Evolutionary conservation across 2,888 invertebrate species (phyloP), one percentile per base, ranked within the genome.

Genomic region (Sycophila texana): DNA sequence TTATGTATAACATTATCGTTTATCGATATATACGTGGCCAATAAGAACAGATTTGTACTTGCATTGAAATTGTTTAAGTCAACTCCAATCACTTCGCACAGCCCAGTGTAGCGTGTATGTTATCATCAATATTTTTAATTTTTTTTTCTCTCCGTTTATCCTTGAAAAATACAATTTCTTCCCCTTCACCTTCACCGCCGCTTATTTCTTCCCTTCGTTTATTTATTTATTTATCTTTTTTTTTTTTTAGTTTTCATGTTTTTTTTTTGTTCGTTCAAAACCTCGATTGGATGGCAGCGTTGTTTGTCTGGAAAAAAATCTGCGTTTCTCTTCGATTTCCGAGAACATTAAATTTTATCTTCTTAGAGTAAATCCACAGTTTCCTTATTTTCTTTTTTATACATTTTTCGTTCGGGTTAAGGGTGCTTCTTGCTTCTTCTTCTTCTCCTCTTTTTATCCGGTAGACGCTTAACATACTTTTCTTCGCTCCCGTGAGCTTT

Each of bases 31-130:
- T 89, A 89, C 87, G 90, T 89, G 89, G 89, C 89, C 90, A 89
- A 90, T 90, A 89, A 90, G 89, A 90, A 89, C 89, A 89, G 89
- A 89, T 90, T 90, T 90, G 90, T 90, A 90, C 90, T 90, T 90
- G 90, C 88, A 89, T 89, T 90, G 89, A 89, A 90, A 90, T 90
- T 89, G 89, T 90, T 89, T 89, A 89, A 79, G 76, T 79, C 88
- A 90, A 89, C 89, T 90, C 89, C 89, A 89, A 89, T 89, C 88
- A 89, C 88, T 88, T 89, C 88, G 89, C 90, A 90, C 90, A 90
- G 90, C 90, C 90, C 89, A 88, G 89, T 89, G 89, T 89, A 89
- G 88, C 88, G 88, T 89, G 89, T 90, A 88, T 88, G 87, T 87
- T 88, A 85, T 86, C 85, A 86, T 86, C 67, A 84, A 82, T 83